Evolutionary conservation across 2,888 invertebrate genomes (phyloP).

Genomic region (Phrixothrix hirtus): DNA sequence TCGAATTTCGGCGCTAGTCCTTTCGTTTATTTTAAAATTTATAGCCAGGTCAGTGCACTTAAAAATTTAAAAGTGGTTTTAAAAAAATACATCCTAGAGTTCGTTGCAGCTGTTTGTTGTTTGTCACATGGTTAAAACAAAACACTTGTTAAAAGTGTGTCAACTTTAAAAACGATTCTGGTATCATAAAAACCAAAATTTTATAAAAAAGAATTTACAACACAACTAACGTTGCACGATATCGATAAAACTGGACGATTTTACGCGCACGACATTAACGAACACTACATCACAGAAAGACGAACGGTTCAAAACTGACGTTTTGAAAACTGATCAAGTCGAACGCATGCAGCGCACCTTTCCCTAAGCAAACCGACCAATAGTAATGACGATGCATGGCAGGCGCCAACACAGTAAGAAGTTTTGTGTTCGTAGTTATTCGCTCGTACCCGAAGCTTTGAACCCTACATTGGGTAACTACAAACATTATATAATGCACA

Average conservation of each 20-base stretch:
- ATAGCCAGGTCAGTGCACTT: conserved; percentile 8
- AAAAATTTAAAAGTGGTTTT: background rate
- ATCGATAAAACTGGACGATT: background rate
- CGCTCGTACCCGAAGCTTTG: conserved; percentile 9
- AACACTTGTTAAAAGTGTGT: too few species aligned
- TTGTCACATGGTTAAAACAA: background rate
- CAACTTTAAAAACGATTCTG: too few species aligned
- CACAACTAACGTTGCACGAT: too few species aligned
- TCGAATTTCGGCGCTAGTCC: background rate
- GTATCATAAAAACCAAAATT: too few species aligned
- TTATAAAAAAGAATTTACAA: too few species aligned
- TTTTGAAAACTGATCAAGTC: conserved; percentile 33
- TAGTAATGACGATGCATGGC: conserved; percentile 15
- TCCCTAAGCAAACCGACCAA: conserved; percentile 31
- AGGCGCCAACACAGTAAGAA: conserved; percentile 27
- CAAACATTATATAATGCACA: too few species aligned
- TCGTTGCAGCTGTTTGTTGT: conserved; percentile 1
- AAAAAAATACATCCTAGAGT: too few species aligned
- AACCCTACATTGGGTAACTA: conserved; percentile 1
- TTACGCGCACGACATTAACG: background rate
- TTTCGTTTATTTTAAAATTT: conserved; percentile 3
- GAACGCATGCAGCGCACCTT: conserved; percentile 34
- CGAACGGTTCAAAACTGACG: conserved; percentile 23
- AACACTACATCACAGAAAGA: conserved; percentile 8
- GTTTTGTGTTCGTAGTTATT: conserved; percentile 21